phyloP scores from a whole-genome alignment of 2,888 invertebrate genomes.

The Pyrgus malvae region DNA sequence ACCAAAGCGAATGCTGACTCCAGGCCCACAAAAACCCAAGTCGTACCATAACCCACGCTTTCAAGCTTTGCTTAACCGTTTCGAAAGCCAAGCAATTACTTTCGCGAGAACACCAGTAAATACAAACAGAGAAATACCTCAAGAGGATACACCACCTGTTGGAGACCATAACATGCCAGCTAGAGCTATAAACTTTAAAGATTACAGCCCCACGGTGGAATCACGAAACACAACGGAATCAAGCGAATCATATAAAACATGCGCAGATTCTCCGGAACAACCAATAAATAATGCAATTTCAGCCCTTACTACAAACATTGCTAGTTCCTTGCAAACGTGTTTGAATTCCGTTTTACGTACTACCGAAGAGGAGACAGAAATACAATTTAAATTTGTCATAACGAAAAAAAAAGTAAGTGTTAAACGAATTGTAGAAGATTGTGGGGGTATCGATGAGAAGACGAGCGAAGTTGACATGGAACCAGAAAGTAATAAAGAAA shows the following conservation, averaged over 20 bases:
- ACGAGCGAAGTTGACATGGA: slow-evolving; percentile 44
- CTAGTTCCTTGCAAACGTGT: slow-evolving; percentile 66
- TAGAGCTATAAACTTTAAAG: slow-evolving; percentile 70
- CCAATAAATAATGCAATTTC: slow-evolving; percentile 56
- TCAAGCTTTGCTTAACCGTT: slow-evolving; percentile 72
- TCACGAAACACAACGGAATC: slow-evolving; percentile 55
- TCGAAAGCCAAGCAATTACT: slow-evolving; percentile 60
- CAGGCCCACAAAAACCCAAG: slow-evolving; percentile 65
- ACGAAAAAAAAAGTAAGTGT: slow-evolving; percentile 69
- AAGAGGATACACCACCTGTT: slow-evolving; percentile 62
- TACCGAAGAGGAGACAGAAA: slow-evolving; percentile 69
- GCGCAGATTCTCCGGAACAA: slow-evolving; percentile 53
- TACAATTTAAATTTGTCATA: slow-evolving; percentile 74
- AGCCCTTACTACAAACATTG: slow-evolving; percentile 63
- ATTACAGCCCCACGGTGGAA: slow-evolving; percentile 63
- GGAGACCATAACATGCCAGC: slow-evolving; percentile 60
- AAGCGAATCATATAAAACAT: slow-evolving; percentile 66
- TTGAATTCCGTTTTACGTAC: slow-evolving; percentile 59
- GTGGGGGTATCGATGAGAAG: slow-evolving; percentile 46
- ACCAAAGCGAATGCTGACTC: slow-evolving; percentile 73
- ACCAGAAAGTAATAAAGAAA: slow-evolving; percentile 57
- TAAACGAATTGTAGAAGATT: slow-evolving; percentile 47
- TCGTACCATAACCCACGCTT: slow-evolving; percentile 66
- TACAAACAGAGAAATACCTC: slow-evolving; percentile 46
- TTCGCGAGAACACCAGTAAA: slow-evolving; percentile 59